These are phyloP conservation scores for Rissa tridactyla DNA, from an alignment of 2,113 vertebrate species.

Conservation along the genomic window DNA sequence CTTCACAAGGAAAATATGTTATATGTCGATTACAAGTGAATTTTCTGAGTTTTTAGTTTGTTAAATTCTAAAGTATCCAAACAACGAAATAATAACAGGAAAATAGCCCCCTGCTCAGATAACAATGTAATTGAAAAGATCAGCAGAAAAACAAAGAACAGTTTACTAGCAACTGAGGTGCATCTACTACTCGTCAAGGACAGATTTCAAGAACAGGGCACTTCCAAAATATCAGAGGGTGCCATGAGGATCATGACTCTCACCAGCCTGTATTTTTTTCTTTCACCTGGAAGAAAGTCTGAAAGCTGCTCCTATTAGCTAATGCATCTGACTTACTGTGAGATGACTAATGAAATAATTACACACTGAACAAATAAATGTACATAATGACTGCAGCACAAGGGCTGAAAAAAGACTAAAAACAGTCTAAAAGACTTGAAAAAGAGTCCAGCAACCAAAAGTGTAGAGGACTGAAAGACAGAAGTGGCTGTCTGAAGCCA, in stretches of 20 bases:
- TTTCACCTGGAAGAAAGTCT: background rate
- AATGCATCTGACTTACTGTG: background rate
- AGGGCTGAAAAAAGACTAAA: background rate
- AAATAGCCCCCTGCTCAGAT: background rate
- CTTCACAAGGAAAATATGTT: background rate
- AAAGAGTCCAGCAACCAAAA: background rate
- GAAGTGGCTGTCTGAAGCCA: background rate
- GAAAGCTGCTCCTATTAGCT: background rate
- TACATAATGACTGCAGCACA: background rate
- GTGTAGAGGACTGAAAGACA: accelerated
- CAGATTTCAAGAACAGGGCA: background rate
- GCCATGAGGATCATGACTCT: background rate
- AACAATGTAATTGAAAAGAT: background rate
- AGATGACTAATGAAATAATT: background rate
- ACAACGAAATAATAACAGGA: background rate
- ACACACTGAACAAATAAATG: background rate
- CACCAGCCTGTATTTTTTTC: background rate
- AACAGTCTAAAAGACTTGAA: too few species aligned
- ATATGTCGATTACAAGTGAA: background rate
- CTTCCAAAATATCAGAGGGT: background rate
- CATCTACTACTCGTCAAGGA: background rate
- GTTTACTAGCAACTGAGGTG: background rate
- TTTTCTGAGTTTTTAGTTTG: background rate
- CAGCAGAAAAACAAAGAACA: background rate
- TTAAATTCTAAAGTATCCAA: background rate